phyloP scores from a whole-genome alignment of 2,797 vertebrate genomes.

The Rhabdomys pumilio region DNA sequence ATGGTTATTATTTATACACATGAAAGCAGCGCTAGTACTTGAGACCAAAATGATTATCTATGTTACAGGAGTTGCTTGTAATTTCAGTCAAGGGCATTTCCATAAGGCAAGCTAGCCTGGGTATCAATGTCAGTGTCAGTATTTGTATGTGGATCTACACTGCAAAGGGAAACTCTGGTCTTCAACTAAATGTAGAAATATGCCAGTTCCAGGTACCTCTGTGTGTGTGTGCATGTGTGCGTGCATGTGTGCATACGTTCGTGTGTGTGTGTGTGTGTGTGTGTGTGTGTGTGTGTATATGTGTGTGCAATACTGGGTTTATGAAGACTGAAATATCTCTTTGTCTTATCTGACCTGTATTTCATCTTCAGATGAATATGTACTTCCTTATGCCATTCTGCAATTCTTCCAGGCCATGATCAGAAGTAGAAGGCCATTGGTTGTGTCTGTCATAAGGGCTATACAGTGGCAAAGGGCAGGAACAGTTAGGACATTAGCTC shows the following conservation, averaged over 20 bases:
- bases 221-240: no score
- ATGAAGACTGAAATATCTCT: conserved; percentile 9
- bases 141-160: neutral
- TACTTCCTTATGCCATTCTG: neutral
- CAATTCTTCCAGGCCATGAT: neutral
- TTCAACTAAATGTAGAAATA: neutral
- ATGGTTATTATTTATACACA: conserved; percentile 10
- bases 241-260: no score
- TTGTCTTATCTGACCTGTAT: conserved; percentile 19
- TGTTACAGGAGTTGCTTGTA: neutral
- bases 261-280: no score
- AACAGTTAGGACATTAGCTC: neutral
- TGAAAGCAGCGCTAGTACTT: neutral
- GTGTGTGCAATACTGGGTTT: neutral
- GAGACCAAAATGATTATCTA: neutral
- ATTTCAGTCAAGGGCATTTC: conserved; percentile 52
- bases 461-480: neutral
- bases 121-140: neutral
- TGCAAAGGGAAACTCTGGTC: neutral
- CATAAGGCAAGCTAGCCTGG: neutral
- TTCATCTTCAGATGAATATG: neutral
- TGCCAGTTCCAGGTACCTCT: neutral
- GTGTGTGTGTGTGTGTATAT: neutral
- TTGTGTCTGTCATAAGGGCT: neutral
- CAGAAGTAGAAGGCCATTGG: neutral